These are phyloP conservation scores for Stenoptilia bipunctidactyla DNA, from an alignment of 2,888 invertebrate genomes.

Conservation along the genomic window DNA sequence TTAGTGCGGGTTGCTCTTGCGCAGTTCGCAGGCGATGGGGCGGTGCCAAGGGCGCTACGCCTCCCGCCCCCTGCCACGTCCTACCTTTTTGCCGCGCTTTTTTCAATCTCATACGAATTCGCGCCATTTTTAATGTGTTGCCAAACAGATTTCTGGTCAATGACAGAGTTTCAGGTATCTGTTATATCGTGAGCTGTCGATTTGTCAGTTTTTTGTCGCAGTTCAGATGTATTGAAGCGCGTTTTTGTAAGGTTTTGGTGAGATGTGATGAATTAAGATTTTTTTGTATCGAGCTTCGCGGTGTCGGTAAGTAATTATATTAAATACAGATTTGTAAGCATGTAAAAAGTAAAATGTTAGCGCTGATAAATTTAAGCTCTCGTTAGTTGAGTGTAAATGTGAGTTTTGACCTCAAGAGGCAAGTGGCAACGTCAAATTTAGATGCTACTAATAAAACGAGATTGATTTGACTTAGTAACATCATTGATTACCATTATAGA, in stretches of 20 bases:
- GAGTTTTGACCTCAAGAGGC: no score
- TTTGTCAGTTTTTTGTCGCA: constrained; percentile 21
- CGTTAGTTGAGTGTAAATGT: no score
- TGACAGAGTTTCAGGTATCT: constrained; percentile 23
- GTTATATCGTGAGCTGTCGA: constrained; percentile 17
- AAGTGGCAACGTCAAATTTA: no score
- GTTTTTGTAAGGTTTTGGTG: background rate
- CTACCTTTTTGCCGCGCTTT: constrained; percentile 57
- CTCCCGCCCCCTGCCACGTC: constrained; percentile 45
- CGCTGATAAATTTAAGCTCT: no score
- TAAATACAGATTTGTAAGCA: no score
- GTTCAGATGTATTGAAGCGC: background rate
- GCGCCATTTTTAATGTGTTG: constrained; percentile 26
- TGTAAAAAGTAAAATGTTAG: no score
- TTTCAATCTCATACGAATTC: no score
- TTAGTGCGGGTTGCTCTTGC: constrained; percentile 25
- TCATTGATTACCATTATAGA: no score
- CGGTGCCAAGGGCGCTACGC: constrained; percentile 64
- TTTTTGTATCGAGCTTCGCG: no score
- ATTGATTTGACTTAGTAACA: no score
- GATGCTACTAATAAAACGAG: no score
- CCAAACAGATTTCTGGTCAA: constrained; percentile 42
- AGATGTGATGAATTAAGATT: background rate
- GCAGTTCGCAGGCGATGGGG: constrained; percentile 50
- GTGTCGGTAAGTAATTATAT: no score